Base-by-base conservation (phyloP, 1,140 invertebrate genomes). In the Hypothenemus hampei region DNA sequence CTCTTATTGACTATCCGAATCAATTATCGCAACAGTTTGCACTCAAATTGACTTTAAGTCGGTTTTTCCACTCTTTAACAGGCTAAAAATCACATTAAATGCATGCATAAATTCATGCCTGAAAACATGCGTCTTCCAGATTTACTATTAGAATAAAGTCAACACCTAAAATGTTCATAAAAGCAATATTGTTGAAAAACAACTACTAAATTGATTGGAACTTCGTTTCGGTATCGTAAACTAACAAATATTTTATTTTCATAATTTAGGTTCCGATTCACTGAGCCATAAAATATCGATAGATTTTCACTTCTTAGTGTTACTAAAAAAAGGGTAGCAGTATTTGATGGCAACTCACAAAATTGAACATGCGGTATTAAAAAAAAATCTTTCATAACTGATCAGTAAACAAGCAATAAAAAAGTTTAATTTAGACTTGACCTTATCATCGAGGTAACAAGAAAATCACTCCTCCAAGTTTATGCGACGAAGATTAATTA, bases 401-500 rank as follows among this genome's bases (percentile, higher is more conserved):
- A 29, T 6, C 24, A 29, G 24, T 6, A 29, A 29, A 29, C 5
- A 6, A 29, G 5, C 11, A 29, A 29, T n/a, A n/a, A n/a, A n/a
- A n/a, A n/a, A n/a, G n/a, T n/a, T n/a, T n/a, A n/a, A n/a, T n/a
- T n/a, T n/a, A n/a, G n/a, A n/a, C n/a, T n/a, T 11, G 24, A 11
- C 24, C 11, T 29, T 29, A 29, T 29, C 6, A 29, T 29, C 26
- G 26, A 29, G n/a, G 6, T n/a, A 29, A 29, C 26, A 29, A 29
- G 6, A 29, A 29, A 29, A n/a, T 29, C 10, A 11, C 13, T 31
- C 3, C 26, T 11, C 8, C 1, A 13, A 31, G 26, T 31, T 31
- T 31, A 31, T 7, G 41, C 21, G 3, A 4, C 6, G 3, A 24
- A 47, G 47, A n/a, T n/a, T n/a, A n/a, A 49, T 49, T 49, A 37